phyloP scores from a whole-genome alignment of 2,113 vertebrate species.

The Zosterops lateralis region DNA sequence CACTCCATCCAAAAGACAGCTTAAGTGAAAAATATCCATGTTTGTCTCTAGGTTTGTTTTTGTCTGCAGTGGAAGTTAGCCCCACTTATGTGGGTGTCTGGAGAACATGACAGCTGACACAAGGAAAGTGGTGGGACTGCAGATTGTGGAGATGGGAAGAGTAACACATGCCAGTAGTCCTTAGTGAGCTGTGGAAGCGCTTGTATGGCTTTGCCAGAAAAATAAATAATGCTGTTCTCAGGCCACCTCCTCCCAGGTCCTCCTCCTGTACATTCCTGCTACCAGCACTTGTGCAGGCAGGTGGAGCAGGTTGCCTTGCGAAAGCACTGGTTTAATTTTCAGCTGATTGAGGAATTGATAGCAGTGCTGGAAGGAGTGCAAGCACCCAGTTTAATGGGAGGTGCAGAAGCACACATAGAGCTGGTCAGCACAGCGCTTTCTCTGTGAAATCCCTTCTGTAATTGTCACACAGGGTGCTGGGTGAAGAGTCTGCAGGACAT shows the following conservation, averaged over 20 bases:
- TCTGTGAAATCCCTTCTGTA: not conserved
- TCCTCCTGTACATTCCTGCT: fast-evolving
- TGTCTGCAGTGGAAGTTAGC: not conserved
- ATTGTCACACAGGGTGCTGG: not conserved
- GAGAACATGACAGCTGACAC: not conserved
- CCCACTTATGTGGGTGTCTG: fast-evolving
- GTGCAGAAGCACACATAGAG: not conserved
- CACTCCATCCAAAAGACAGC: not conserved
- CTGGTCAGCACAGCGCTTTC: not conserved
- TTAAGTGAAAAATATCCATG: not conserved
- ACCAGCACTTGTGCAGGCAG: not conserved
- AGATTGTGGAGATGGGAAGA: not conserved
- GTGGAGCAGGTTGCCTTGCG: not conserved
- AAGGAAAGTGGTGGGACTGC: not conserved
- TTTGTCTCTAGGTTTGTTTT: not conserved
- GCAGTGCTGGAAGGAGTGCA: not conserved
- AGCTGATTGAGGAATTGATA: not conserved
- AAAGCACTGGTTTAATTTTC: not conserved
- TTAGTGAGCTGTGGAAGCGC: not conserved
- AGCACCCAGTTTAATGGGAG: no score
- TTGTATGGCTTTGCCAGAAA: not conserved
- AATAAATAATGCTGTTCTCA: not conserved
- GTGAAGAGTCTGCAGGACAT: not conserved
- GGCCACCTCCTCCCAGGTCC: not conserved
- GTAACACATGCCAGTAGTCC: not conserved